Evolutionary conservation across 2,797 vertebrate species (phyloP), one percentile per base, ranked within the genome.

Genomic region (Sebastes hubbsi): DNA sequence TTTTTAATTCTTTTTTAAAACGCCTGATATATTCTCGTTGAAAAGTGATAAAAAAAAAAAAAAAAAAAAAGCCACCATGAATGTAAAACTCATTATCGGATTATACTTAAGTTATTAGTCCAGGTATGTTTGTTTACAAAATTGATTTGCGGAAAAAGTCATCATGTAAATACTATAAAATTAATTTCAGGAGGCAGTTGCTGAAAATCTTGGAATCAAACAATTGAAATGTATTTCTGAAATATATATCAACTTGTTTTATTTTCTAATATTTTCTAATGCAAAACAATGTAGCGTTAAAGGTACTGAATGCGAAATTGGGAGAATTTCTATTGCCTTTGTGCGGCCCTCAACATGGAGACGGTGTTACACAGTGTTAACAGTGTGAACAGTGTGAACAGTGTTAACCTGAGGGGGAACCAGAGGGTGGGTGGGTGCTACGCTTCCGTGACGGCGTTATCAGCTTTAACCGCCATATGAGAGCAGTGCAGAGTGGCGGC

Each of bases 141-240:
- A 54, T 25, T 29, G 54, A 25, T 74, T 75, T 52, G 18, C 55
- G 60, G 16, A 75, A 18, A 54, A 60, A 20, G 24, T 67, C 7
- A 27, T 59, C 24, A 67, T 71, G 67, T 61, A 49, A 80, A 80
- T 69, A 66, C 11, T 16, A 18, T 49, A 8, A 49, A 70, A 74
- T 62, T 20, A 32, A 77, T 54, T 70, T 18, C 25, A 58, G 14
- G 1, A 4, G 59, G 46, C 24, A 66, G 52, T n/a, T 61, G 29
- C 18, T 61, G 7, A 60, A 65, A 18, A 80, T 65, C 29, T 38
- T 24, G n/a, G 14, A 46, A 10, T 63, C 22, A 27, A 46, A 46
- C 8, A 32, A 67, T 10, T 24, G 3, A 58, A 69, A 46, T 7
- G 14, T 24, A 20, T n/a, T 0, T 0, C 34, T 49, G 7, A 59